phyloP scores from a whole-genome alignment of 2,113 vertebrate genomes.

The Erythrocebus patas region DNA sequence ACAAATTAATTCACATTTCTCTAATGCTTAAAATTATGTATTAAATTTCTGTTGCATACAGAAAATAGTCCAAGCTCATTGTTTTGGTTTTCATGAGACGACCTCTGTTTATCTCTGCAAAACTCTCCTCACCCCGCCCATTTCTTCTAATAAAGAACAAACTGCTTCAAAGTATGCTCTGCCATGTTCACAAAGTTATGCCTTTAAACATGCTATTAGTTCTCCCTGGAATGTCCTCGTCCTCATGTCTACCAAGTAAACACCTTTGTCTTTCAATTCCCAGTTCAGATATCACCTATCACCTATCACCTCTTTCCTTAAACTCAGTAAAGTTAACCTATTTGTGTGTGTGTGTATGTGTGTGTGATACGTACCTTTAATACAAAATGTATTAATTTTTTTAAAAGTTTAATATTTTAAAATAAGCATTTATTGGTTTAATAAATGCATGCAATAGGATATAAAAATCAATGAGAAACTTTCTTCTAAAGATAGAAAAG shows the following conservation, averaged over 20 bases:
- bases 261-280: neutral
- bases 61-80: neutral
- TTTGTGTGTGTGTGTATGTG: neutral
- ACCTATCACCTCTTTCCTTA: neutral
- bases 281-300: neutral
- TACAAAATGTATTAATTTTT: too few species aligned
- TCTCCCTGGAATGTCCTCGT: neutral
- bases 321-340: neutral
- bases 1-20: neutral
- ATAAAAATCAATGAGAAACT: neutral
- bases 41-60: neutral
- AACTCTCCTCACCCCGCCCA: neutral
- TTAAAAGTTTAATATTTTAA: too few species aligned
- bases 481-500: slow-evolving; percentile 2
- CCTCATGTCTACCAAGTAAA: neutral
- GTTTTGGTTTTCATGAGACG: neutral
- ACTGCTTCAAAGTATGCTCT: neutral
- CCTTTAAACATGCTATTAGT: neutral
- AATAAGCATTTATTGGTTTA: neutral
- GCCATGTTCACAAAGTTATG: neutral
- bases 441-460: neutral
- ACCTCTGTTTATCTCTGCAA: neutral
- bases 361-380: neutral
- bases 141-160: neutral
- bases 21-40: neutral